phyloP scores from a whole-genome alignment of 2,113 vertebrate species.

The Felis chaus region DNA sequence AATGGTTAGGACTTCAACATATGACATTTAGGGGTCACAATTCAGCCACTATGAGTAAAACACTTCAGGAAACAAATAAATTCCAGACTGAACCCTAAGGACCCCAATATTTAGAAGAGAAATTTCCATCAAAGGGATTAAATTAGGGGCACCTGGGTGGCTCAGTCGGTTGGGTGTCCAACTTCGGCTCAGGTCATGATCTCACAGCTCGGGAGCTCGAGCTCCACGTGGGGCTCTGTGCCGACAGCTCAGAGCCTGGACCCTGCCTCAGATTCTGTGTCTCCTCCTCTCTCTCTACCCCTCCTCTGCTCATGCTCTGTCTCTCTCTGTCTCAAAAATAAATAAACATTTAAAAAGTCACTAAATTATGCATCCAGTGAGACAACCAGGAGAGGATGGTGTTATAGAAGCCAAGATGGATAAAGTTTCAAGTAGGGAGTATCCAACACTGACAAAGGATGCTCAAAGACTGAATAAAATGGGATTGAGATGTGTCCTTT shows the following conservation, averaged over 20 bases:
- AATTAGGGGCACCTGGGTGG: neutral
- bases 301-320: no score
- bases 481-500: neutral
- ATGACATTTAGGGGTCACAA: neutral
- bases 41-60: neutral
- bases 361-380: neutral
- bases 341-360: neutral
- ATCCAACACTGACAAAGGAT: neutral
- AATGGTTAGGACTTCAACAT: neutral
- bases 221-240: no score
- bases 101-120: neutral
- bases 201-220: no score
- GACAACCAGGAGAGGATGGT: neutral
- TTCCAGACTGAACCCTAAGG: neutral
- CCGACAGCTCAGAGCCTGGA: no score
- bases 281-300: no score
- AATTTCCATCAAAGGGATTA: neutral
- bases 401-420: neutral
- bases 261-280: no score
- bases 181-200: no score
- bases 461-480: neutral
- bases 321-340: no score
- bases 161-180: no score
- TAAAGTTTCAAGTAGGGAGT: neutral
- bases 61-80: neutral